These are phyloP conservation scores for Achroia grisella DNA, from an alignment of 1,140 invertebrate species.

Conservation along the genomic window DNA sequence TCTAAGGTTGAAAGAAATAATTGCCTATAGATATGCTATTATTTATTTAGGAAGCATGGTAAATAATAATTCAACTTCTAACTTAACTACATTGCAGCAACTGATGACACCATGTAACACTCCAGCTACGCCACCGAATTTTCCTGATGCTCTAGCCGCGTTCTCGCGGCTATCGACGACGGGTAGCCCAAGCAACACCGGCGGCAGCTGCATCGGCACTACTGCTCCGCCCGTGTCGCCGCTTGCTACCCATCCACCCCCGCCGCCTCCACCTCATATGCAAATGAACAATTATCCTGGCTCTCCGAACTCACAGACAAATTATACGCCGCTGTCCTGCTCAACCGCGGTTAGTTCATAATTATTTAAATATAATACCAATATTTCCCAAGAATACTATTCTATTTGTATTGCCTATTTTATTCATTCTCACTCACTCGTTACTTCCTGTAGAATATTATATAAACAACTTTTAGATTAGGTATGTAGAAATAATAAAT, in stretches of 20 bases:
- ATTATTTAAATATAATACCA: background rate
- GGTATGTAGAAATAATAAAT: too few species aligned
- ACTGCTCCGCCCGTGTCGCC: constrained; percentile 45
- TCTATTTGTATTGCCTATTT: too few species aligned
- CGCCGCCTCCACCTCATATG: constrained; percentile 28
- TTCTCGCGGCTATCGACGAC: constrained; percentile 86
- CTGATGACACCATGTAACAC: constrained; percentile 91
- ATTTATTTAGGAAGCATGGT: too few species aligned
- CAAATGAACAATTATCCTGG: constrained; percentile 46
- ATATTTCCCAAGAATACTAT: too few species aligned
- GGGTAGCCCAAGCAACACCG: constrained; percentile 38
- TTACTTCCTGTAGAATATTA: too few species aligned
- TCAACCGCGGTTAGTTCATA: constrained; percentile 53
- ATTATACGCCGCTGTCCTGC: constrained; percentile 55
- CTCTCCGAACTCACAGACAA: constrained; percentile 44
- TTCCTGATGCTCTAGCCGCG: constrained; percentile 87
- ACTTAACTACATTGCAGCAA: constrained; percentile 71
- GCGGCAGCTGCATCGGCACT: constrained; percentile 18
- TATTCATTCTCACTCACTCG: too few species aligned
- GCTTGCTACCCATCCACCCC: constrained; percentile 46
- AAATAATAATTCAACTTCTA: too few species aligned
- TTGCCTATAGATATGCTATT: too few species aligned
- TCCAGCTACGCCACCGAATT: constrained; percentile 92
- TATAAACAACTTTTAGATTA: too few species aligned
- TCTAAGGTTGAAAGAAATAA: too few species aligned